These are phyloP conservation scores for Byasa hedistus DNA, from an alignment of 2,888 invertebrate species.

Conservation along the genomic window DNA sequence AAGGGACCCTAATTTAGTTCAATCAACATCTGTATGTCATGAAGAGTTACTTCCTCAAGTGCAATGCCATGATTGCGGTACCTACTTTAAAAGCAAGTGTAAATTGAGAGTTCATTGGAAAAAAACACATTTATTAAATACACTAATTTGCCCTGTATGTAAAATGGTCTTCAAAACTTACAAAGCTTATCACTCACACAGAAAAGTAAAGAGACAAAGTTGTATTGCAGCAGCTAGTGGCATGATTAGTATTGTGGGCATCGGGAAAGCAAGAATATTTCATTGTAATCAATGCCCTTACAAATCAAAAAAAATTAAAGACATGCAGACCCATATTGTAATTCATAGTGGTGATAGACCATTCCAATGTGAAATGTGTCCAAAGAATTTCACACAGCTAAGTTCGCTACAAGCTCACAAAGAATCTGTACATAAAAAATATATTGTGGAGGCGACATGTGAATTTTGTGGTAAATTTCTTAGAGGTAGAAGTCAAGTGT, in stretches of 20 bases:
- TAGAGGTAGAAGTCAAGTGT: slow-evolving; percentile 49
- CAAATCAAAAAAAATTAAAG: slow-evolving; percentile 48
- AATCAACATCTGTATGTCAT: background rate
- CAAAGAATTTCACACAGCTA: slow-evolving; percentile 51
- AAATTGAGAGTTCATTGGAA: slow-evolving; percentile 56
- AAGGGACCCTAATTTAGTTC: background rate
- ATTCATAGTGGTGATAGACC: slow-evolving; percentile 59
- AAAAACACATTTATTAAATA: slow-evolving; percentile 41
- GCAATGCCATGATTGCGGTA: slow-evolving; percentile 53
- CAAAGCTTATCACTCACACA: slow-evolving; percentile 48
- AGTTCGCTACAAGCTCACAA: slow-evolving; percentile 54
- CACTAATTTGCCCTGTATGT: slow-evolving; percentile 43
- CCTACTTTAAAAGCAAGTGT: slow-evolving; percentile 50
- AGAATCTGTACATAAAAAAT: slow-evolving; percentile 52
- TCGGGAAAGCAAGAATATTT: slow-evolving; percentile 48
- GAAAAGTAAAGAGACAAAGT: slow-evolving; percentile 37
- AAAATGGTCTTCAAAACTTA: slow-evolving; percentile 49
- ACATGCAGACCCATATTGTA: slow-evolving; percentile 50
- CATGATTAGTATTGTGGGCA: slow-evolving; percentile 47
- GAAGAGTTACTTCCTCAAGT: slow-evolving; percentile 43
- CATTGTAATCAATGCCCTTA: slow-evolving; percentile 56
- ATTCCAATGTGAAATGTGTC: slow-evolving; percentile 53
- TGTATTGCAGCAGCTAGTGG: slow-evolving; percentile 41
- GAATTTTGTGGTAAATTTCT: slow-evolving; percentile 60
- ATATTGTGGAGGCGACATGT: slow-evolving; percentile 52